phyloP scores from a whole-genome alignment of 2,888 invertebrate species.

The Oasisia sp. region DNA sequence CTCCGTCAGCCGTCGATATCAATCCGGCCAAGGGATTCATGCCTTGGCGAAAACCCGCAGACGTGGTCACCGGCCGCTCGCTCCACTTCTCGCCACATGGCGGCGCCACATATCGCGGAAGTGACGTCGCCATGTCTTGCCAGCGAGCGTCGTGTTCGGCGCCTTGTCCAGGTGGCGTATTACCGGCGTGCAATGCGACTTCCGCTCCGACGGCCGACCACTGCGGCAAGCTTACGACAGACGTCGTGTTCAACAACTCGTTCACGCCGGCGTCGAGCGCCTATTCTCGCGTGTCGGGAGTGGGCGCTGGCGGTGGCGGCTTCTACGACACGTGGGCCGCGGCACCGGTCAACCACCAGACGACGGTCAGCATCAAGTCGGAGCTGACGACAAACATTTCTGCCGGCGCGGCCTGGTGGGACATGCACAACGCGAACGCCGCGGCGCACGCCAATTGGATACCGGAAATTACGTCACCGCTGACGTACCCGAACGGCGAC shows the following conservation, averaged over 20 bases:
- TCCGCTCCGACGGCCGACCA: background rate
- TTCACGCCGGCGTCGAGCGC: background rate
- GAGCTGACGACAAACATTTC: slow-evolving; percentile 75
- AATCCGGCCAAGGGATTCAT: background rate
- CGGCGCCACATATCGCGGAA: slow-evolving; percentile 22
- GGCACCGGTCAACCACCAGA: slow-evolving; percentile 24
- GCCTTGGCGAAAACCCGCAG: slow-evolving; percentile 17
- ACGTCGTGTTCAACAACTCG: background rate
- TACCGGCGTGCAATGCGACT: background rate
- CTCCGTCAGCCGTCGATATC: background rate
- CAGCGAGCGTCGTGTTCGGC: background rate
- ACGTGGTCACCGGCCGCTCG: background rate
- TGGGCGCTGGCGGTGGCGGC: slow-evolving; percentile 46
- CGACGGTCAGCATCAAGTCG: slow-evolving; percentile 74
- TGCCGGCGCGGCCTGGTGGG: slow-evolving; percentile 79
- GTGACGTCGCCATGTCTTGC: background rate
- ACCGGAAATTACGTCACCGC: slow-evolving; percentile 46
- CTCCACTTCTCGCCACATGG: slow-evolving; percentile 18
- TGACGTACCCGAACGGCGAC: slow-evolving; percentile 48
- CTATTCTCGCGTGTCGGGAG: background rate
- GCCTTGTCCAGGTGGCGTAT: background rate
- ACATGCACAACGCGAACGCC: slow-evolving; percentile 71
- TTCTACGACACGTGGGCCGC: slow-evolving; percentile 58
- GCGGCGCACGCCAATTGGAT: slow-evolving; percentile 46
- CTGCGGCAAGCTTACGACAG: background rate